These are phyloP conservation scores for Cynopterus brachyotis DNA, from an alignment of 2,113 vertebrate genomes.

Conservation along the genomic window DNA sequence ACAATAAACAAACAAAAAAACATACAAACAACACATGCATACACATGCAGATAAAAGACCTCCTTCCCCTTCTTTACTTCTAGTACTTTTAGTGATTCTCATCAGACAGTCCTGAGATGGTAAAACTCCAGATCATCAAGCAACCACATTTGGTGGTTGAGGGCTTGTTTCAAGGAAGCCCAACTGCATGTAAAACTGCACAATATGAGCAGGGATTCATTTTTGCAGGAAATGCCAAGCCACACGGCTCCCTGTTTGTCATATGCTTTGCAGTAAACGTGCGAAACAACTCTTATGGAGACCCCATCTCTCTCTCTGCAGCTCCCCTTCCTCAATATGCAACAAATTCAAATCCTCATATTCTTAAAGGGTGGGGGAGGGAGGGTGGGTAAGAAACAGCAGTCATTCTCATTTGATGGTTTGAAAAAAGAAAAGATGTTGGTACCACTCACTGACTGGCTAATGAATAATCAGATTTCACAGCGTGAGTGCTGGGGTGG, in stretches of 20 bases:
- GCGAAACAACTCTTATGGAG: constrained; percentile 46
- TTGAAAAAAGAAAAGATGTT: constrained; percentile 89
- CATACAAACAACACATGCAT: background rate
- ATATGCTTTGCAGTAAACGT: background rate
- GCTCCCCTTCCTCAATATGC: constrained; percentile 18
- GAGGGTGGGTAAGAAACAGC: constrained; percentile 66
- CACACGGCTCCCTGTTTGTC: background rate
- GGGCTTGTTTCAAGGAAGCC: constrained; percentile 63
- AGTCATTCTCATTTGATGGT: constrained; percentile 85
- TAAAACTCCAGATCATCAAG: constrained; percentile 74
- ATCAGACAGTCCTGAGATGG: constrained; percentile 70
- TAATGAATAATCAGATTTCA: constrained; percentile 99
- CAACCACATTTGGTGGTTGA: constrained; percentile 64
- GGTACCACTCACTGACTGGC: constrained; percentile 97
- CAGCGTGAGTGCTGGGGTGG: constrained; percentile 98
- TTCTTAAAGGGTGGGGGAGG: constrained; percentile 66
- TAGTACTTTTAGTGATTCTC: constrained; percentile 68
- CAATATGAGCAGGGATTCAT: constrained; percentile 11
- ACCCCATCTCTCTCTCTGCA: background rate
- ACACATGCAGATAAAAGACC: background rate
- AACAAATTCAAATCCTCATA: constrained; percentile 74
- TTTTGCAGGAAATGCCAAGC: constrained; percentile 38
- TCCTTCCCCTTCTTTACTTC: constrained; percentile 23
- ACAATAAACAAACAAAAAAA: constrained; percentile 3
- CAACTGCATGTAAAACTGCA: constrained; percentile 37